Percentiles rank a stretch among this genome's conserved stretches.
These are phyloP conservation scores for Nesogale talazaci DNA, from an alignment of 2,113 vertebrate genomes.

Conservation along the genomic window DNA sequence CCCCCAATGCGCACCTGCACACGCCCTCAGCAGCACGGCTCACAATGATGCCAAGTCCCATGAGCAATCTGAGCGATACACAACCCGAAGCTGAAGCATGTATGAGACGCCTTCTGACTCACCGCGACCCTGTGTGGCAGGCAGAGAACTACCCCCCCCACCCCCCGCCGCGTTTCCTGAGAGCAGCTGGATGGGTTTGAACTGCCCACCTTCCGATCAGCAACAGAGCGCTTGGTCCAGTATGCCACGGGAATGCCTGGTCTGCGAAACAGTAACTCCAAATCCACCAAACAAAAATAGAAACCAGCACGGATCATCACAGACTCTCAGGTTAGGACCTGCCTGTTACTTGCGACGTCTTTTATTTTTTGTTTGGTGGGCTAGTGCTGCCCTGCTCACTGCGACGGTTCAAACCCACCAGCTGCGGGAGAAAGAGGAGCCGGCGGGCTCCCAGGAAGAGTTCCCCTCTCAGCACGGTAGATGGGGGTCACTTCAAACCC, in stretches of 20 bases:
- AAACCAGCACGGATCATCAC: neutral
- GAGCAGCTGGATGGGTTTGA: neutral
- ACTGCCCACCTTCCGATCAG: neutral
- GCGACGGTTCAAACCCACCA: too few species aligned
- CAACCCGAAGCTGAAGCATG: neutral
- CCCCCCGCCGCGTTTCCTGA: neutral
- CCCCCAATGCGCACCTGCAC: too few species aligned
- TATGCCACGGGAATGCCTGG: neutral
- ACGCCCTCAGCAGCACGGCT: constrained; percentile 41
- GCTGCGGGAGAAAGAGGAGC: too few species aligned
- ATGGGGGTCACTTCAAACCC: too few species aligned
- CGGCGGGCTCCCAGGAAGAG: too few species aligned
- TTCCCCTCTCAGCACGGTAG: too few species aligned
- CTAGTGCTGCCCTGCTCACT: too few species aligned
- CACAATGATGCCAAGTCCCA: constrained; percentile 3
- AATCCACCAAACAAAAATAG: neutral
- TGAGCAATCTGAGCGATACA: neutral
- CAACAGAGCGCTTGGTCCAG: neutral
- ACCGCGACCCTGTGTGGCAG: neutral
- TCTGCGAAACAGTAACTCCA: neutral
- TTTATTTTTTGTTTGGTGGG: too few species aligned
- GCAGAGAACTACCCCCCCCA: neutral
- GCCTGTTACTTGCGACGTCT: too few species aligned
- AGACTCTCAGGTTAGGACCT: too few species aligned
- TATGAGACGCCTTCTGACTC: neutral